Evolutionary conservation across 37 sponge, comb jelly and placozoan species (phyloP).

Genomic region (Lycopodina hypogea): DNA sequence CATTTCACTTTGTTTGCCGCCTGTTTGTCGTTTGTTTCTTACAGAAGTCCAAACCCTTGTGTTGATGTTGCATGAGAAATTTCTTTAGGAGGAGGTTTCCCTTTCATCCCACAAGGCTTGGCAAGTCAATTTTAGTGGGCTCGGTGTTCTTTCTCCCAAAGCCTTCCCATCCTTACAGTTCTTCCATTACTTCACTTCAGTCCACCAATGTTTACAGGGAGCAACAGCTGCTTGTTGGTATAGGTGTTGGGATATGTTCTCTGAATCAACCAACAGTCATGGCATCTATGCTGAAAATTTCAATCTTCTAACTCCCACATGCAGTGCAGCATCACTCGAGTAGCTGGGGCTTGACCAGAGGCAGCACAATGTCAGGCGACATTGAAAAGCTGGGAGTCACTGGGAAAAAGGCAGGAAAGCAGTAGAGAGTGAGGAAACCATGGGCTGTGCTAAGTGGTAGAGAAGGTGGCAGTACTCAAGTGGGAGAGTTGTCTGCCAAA

Average conservation of each 20-base stretch:
- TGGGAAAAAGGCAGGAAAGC: neutral
- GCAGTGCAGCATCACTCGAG: neutral
- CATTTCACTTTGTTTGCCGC: too few species aligned
- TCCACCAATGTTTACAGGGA: neutral
- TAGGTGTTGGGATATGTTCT: neutral
- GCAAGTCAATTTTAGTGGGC: neutral
- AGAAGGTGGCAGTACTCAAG: neutral
- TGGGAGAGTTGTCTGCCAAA: neutral
- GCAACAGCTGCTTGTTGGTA: neutral
- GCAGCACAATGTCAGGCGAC: neutral
- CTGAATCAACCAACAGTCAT: slow-evolving; percentile 34
- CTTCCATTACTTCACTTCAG: neutral
- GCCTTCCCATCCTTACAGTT: neutral
- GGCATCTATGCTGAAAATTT: slow-evolving; percentile 35
- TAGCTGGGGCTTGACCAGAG: slow-evolving; percentile 4
- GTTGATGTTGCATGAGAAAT: neutral
- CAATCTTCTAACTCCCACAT: slow-evolving; percentile 9
- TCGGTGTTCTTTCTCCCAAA: neutral
- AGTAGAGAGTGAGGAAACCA: neutral
- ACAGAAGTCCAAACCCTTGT: neutral
- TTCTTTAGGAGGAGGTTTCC: neutral
- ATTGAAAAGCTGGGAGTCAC: neutral
- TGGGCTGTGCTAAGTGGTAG: neutral
- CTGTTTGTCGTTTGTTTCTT: neutral
- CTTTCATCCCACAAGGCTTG: neutral